Conservation (phyloP, 2,888 invertebrate species). For the Ramazzottius varieornatus region DNA sequence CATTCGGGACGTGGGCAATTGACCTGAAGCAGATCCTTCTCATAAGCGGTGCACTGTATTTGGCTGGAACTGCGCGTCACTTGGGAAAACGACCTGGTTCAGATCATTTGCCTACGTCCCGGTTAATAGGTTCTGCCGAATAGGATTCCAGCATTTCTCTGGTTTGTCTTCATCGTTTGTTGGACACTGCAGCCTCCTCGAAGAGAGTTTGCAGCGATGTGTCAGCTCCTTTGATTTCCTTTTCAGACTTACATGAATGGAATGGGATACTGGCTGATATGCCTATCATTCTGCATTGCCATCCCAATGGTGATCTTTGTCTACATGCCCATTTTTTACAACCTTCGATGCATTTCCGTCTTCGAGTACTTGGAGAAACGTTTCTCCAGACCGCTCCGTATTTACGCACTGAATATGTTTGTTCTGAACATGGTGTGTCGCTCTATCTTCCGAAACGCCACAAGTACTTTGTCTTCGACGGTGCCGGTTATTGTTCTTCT, state of each 20-base stretch:
- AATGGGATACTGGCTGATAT: conserved; percentile 11
- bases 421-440: neutral
- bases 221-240: neutral
- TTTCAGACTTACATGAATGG: conserved; percentile 10
- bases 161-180: too few relatives aligned
- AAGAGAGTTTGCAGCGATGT: neutral
- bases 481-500: neutral
- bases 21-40: neutral
- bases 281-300: conserved; percentile 12
- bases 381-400: neutral
- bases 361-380: conserved; percentile 11
- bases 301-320: conserved; percentile 16
- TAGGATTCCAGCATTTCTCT: too few relatives aligned
- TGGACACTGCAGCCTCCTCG: too few relatives aligned
- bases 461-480: too few relatives aligned
- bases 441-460: too few relatives aligned
- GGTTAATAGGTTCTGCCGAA: too few relatives aligned
- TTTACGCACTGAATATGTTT: neutral
- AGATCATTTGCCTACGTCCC: too few relatives aligned
- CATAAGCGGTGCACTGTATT: too few relatives aligned
- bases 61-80: conserved; percentile 12
- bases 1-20: neutral
- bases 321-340: conserved; percentile 15
- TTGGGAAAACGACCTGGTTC: neutral
- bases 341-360: conserved; percentile 12